Percentiles rank a stretch among this genome's conserved stretches.
Evolutionary conservation across 2,797 vertebrate genomes (phyloP).

Genomic region (Rhabdomys pumilio): DNA sequence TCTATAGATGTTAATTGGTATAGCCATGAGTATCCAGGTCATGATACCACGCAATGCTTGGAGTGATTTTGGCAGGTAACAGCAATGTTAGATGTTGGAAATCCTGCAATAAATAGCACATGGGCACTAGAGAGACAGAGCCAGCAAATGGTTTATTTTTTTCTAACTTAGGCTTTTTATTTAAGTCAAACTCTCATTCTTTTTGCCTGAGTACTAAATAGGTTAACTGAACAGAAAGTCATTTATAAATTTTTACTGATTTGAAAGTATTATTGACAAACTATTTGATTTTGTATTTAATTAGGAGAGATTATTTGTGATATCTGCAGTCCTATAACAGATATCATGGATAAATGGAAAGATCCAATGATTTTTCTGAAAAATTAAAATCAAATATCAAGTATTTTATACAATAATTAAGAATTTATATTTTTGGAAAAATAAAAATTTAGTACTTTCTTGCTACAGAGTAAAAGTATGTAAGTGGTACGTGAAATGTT

Average conservation of each 20-base stretch:
- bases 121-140: background rate
- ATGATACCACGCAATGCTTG: background rate
- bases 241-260: background rate
- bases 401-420: background rate
- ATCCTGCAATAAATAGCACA: background rate
- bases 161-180: background rate
- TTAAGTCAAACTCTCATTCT: background rate
- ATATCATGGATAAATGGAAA: background rate
- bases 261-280: background rate
- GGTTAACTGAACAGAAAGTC: background rate
- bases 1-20: slow-evolving; percentile 15
- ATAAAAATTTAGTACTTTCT: slow-evolving; percentile 25
- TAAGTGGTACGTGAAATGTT: background rate
- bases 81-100: background rate
- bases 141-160: background rate
- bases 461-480: background rate
- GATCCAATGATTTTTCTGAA: background rate
- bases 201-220: background rate
- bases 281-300: background rate
- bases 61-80: background rate
- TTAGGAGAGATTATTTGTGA: background rate
- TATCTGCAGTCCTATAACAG: background rate
- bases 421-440: background rate
- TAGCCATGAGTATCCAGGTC: slow-evolving; percentile 12
- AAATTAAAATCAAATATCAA: background rate